These are phyloP conservation scores for Kryptopterus vitreolus DNA, from an alignment of 2,797 vertebrate genomes.

Conservation along the genomic window DNA sequence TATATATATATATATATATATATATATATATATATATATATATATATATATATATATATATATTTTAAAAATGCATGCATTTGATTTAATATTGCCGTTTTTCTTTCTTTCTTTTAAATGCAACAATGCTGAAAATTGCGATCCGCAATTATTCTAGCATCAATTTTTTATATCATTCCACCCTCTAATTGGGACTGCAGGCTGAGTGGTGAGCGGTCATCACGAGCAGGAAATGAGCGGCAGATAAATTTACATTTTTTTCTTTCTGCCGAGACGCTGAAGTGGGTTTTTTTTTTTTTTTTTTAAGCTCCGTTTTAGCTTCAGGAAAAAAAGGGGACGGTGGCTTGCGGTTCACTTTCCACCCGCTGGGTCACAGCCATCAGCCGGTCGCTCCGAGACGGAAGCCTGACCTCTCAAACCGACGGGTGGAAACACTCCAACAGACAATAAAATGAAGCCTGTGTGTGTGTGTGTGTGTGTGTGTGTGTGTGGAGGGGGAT, in stretches of 20 bases:
- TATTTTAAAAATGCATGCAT: not conserved
- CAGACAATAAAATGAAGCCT: conserved; percentile 81
- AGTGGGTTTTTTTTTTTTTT: too few relatives aligned
- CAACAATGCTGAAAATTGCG: not conserved
- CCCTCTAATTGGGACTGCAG: not conserved
- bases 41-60: too few relatives aligned
- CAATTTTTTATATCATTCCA: conserved; percentile 4
- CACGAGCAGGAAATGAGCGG: conserved; percentile 30
- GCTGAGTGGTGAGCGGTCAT: conserved; percentile 20
- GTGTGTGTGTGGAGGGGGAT: conserved; percentile 17
- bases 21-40: too few relatives aligned
- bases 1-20: too few relatives aligned
- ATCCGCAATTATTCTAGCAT: not conserved
- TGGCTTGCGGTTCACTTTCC: conserved; percentile 29
- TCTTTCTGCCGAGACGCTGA: conserved; percentile 27
- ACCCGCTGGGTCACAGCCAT: conserved; percentile 63
- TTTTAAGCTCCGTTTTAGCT: conserved; percentile 38
- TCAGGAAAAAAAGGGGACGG: conserved; percentile 35
- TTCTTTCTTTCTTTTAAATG: too few relatives aligned
- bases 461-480: conserved; percentile 8
- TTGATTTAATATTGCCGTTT: not conserved
- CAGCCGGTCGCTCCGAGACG: conserved; percentile 54
- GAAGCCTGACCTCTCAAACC: conserved; percentile 80
- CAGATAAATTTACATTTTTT: conserved; percentile 30
- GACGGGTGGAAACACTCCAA: conserved; percentile 65